A percentile compares a stretch with the other conserved stretches of the same genome.
Evolutionary conservation across 2,888 invertebrate species (phyloP).

Genomic region (Abscondita cerata): DNA sequence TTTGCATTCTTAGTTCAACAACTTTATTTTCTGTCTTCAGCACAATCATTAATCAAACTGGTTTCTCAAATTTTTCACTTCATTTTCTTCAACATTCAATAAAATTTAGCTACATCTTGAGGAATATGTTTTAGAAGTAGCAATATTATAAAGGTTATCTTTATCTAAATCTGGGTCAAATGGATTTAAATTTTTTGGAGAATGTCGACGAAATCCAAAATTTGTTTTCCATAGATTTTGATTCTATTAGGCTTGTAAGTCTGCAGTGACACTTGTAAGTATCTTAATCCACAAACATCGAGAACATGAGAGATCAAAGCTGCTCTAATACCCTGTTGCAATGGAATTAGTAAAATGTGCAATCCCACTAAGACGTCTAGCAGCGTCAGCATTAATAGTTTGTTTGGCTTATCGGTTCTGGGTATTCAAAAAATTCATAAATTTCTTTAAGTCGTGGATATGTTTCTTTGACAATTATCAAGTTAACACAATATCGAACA

Average conservation of each 20-base stretch:
- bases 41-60: slow-evolving; percentile 39
- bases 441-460: slow-evolving; percentile 25
- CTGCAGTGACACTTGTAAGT: slow-evolving; percentile 15
- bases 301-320: background rate
- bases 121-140: slow-evolving; percentile 28
- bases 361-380: slow-evolving; percentile 34
- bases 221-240: background rate
- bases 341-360: slow-evolving; percentile 39
- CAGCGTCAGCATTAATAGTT: slow-evolving; percentile 42
- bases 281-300: slow-evolving; percentile 14
- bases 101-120: slow-evolving; percentile 25
- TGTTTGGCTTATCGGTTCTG: slow-evolving; percentile 36
- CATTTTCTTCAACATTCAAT: slow-evolving; percentile 31
- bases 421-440: slow-evolving; percentile 23
- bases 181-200: too few relatives aligned
- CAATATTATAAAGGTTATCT: background rate
- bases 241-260: background rate
- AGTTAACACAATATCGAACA: slow-evolving; percentile 5
- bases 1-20: slow-evolving; percentile 42
- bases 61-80: background rate
- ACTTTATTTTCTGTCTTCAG: slow-evolving; percentile 17
- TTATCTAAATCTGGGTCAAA: background rate
- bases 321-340: slow-evolving; percentile 3
- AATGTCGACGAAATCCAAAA: too few relatives aligned
- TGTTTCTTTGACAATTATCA: slow-evolving; percentile 21